phyloP scores from a whole-genome alignment of 2,888 invertebrate genomes.

The Caenorhabditis becei region DNA sequence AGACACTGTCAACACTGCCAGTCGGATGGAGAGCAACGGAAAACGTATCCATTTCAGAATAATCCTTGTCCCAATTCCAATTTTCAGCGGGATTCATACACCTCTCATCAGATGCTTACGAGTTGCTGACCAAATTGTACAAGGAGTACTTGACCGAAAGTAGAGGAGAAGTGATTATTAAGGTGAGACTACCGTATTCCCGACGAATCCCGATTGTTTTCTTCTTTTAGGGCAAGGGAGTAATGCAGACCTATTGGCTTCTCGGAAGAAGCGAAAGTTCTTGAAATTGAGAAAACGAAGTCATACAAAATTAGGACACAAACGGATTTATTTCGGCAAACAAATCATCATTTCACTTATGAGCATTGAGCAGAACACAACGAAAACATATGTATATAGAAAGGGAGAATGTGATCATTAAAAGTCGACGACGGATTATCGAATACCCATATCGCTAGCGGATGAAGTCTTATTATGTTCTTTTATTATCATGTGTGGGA shows the following conservation, averaged over 20 bases:
- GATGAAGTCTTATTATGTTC: slow-evolving; percentile 47
- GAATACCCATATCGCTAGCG: slow-evolving; percentile 44
- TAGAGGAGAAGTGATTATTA: slow-evolving; percentile 74
- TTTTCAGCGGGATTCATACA: slow-evolving; percentile 72
- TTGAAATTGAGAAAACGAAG: slow-evolving; percentile 25
- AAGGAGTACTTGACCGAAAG: slow-evolving; percentile 67
- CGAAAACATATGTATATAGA: slow-evolving; percentile 18
- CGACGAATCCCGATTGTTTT: background rate
- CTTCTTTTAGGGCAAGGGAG: slow-evolving; percentile 72
- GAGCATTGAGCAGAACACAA: slow-evolving; percentile 16
- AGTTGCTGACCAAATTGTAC: slow-evolving; percentile 60
- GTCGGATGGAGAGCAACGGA: slow-evolving; percentile 74
- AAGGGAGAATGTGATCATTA: slow-evolving; percentile 19
- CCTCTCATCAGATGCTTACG: slow-evolving; percentile 65
- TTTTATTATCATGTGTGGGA: slow-evolving; percentile 25
- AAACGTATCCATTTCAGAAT: slow-evolving; percentile 64
- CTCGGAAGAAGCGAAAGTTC: slow-evolving; percentile 42
- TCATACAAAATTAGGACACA: slow-evolving; percentile 23
- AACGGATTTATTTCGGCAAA: background rate
- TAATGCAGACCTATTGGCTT: slow-evolving; percentile 74
- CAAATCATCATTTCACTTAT: background rate
- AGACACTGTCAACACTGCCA: slow-evolving; percentile 75
- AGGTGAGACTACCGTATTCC: slow-evolving; percentile 45
- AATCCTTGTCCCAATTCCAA: background rate
- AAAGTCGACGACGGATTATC: slow-evolving; percentile 34